phyloP scores from a whole-genome alignment of 2,797 vertebrate species.

The Phrynocephalus guinanensis region DNA sequence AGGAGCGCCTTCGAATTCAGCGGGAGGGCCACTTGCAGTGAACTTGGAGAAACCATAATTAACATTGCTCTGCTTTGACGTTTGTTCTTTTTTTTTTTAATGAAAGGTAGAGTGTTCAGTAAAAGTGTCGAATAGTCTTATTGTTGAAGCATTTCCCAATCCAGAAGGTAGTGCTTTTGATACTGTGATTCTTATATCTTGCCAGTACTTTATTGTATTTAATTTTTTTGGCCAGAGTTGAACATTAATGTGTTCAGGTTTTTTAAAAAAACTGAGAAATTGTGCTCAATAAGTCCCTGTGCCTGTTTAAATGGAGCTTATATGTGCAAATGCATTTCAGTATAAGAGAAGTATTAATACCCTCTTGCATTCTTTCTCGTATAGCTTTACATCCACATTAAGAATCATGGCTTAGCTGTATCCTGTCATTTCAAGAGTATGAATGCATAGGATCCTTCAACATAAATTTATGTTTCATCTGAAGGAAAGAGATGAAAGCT shows the following conservation, averaged over 20 bases:
- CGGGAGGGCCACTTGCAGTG: conserved; percentile 84
- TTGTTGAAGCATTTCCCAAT: conserved; percentile 31
- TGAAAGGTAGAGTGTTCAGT: conserved; percentile 65
- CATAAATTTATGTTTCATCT: conserved; percentile 56
- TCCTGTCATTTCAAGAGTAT: conserved; percentile 50
- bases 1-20: conserved; percentile 89
- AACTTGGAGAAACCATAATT: conserved; percentile 41
- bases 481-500: conserved; percentile 54
- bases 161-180: conserved; percentile 20
- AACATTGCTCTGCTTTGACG: conserved; percentile 41
- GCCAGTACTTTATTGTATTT: conserved; percentile 31
- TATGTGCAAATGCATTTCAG: conserved; percentile 63
- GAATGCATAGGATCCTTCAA: conserved; percentile 55
- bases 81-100: conserved; percentile 52
- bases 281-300: conserved; percentile 68
- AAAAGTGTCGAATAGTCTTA: conserved; percentile 49
- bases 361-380: conserved; percentile 66
- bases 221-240: conserved; percentile 53
- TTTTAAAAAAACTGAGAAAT: conserved; percentile 39
- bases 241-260: conserved; percentile 63
- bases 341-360: conserved; percentile 65
- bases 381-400: conserved; percentile 53
- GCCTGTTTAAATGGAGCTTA: conserved; percentile 67
- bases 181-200: conserved; percentile 21
- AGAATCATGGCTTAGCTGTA: conserved; percentile 48